A percentile compares a stretch with the other conserved stretches of the same genome.
Evolutionary conservation across 2,797 vertebrate species (phyloP).

Genomic region (Neopelma chrysocephalum): DNA sequence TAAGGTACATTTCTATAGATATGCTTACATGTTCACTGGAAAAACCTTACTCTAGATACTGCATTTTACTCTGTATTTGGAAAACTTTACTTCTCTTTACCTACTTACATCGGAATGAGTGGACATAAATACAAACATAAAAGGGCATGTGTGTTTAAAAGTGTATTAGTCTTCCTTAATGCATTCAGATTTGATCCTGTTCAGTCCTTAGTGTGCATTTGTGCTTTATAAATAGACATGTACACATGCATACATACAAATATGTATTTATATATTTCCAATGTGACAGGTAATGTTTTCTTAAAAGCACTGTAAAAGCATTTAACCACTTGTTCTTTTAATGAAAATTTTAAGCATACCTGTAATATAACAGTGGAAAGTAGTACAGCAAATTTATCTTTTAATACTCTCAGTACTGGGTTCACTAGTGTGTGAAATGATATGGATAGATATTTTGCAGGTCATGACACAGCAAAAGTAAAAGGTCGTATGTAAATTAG

Average conservation of each 20-base stretch:
- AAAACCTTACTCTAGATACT: background rate
- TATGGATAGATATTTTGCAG: background rate
- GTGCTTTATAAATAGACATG: background rate
- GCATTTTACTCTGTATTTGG: background rate
- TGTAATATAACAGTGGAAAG: background rate
- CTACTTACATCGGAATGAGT: background rate
- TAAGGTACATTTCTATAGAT: background rate
- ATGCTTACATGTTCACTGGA: background rate
- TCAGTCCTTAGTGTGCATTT: background rate
- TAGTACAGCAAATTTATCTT: background rate
- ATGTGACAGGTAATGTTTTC: background rate
- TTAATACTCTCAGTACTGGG: background rate
- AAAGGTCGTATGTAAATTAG: background rate
- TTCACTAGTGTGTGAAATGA: background rate
- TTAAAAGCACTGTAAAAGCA: background rate
- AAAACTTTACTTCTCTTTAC: background rate
- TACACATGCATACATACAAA: background rate
- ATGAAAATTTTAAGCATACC: background rate
- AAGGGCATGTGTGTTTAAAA: background rate
- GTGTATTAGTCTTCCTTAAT: background rate
- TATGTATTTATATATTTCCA: background rate
- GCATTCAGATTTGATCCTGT: background rate
- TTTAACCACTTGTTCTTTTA: background rate
- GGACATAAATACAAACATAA: background rate
- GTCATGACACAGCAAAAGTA: background rate